Base-by-base conservation (phyloP, 2,888 invertebrate species). In the Bugulina stolonifera region DNA sequence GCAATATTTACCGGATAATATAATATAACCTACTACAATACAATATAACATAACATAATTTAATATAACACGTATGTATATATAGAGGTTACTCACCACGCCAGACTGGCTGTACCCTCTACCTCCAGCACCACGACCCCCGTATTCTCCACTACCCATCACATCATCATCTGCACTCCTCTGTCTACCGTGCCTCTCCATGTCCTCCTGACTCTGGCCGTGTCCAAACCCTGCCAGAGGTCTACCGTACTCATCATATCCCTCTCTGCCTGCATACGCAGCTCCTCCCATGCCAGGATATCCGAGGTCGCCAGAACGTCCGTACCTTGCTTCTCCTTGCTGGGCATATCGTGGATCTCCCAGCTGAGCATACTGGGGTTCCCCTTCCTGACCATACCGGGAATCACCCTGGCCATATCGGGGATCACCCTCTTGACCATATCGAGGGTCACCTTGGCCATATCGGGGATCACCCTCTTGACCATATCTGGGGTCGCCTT, bases 401-500 rank as follows among this genome's bases (percentile, higher is more conserved):
- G 69, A 69, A 18, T 54, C 72, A 1, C 32, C 64, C n/a, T 43
- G 52, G 10, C 52, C 72, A 27, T 3, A n/a, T 2, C 29, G 35
- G 29, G 55, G 57, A 35, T 72, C 58, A 18, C 57, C 72, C 23
- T 58, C 72, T 23, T 58, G 23, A 1, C 71, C 58, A 35, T 72
- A 72, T 25, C 58, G 72, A 18, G 72, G 72, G 23, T 72, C 72
- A 58, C 55, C 55, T 35, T 72, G 72, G 0, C 71, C 71, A 25
- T 54, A 55, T 14, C 55, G 52, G 35, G 72, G 72, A 10, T 58
- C 72, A 18, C 57, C 72, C 72, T 72, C 57, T 1, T 22, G 54
- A 1, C 72, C 72, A 35, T 72, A 72, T 27, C 35, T n/a, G 27
- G 55, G 57, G 18, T 71, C 71, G 5, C 32, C 71, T 43, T 58